phyloP scores from a whole-genome alignment of 2,797 vertebrate species.

The Brachyrhaphis roseni region DNA sequence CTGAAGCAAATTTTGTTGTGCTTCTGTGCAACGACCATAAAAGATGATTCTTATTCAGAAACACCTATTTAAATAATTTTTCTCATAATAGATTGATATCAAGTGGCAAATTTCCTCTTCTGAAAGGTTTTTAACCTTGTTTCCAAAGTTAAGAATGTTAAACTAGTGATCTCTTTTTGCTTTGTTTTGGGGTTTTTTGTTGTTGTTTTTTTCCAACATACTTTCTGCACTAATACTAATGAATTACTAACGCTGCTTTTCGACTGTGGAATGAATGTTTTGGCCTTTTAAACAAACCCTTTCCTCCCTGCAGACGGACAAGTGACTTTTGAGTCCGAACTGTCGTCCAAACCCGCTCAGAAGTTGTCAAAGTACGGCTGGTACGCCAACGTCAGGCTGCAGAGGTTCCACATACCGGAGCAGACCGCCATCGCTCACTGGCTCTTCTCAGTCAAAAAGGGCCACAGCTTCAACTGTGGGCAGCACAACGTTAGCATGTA shows the following conservation, averaged over 20 bases:
- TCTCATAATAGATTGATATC: neutral
- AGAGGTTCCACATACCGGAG: constrained; percentile 88
- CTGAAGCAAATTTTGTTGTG: too few species aligned
- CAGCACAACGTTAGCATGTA: constrained; percentile 87
- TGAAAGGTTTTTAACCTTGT: neutral
- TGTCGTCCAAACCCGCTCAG: constrained; percentile 89
- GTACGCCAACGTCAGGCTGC: constrained; percentile 90
- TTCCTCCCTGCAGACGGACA: constrained; percentile 63
- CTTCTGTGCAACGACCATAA: too few species aligned
- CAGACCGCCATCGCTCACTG: constrained; percentile 87
- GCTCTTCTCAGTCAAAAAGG: constrained; percentile 85
- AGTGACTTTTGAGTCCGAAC: constrained; percentile 83
- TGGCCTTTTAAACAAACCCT: neutral
- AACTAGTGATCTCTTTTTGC: neutral
- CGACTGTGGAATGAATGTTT: neutral
- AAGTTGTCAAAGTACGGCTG: constrained; percentile 90
- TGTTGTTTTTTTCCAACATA: neutral
- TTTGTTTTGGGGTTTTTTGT: too few species aligned
- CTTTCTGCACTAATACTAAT: neutral
- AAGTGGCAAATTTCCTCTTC: neutral
- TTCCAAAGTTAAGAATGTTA: neutral
- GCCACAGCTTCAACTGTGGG: constrained; percentile 80
- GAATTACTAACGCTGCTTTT: neutral
- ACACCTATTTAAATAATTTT: neutral
- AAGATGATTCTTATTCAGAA: neutral